phyloP scores from a whole-genome alignment of 2,888 invertebrate species.

The Plebejus melissa region DNA sequence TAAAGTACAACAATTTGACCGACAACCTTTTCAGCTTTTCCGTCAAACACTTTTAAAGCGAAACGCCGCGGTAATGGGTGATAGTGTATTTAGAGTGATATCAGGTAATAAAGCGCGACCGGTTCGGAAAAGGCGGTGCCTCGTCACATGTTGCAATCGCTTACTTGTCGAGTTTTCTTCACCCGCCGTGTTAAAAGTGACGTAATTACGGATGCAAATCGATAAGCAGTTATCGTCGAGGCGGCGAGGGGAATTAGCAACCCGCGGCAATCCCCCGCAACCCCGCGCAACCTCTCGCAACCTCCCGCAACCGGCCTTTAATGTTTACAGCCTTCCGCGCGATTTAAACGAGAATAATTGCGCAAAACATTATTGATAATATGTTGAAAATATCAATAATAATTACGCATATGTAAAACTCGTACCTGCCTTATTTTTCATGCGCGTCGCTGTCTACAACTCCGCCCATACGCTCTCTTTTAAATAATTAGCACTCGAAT shows the following conservation, averaged over 20 bases:
- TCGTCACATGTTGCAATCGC: constrained; percentile 61
- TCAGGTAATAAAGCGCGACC: constrained; percentile 58
- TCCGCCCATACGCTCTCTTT: constrained; percentile 20
- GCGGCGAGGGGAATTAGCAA: constrained; percentile 71
- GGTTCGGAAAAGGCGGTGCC: constrained; percentile 68
- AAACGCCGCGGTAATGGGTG: constrained; percentile 36
- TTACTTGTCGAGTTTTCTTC: constrained; percentile 77
- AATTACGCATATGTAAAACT: constrained; percentile 12
- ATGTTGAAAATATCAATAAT: constrained; percentile 15
- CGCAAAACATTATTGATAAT: constrained; percentile 39
- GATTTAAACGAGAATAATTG: constrained; percentile 67
- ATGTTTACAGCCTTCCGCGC: constrained; percentile 67
- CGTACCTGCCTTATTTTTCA: constrained; percentile 7
- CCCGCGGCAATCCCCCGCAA: constrained; percentile 45
- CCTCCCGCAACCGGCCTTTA: constrained; percentile 52
- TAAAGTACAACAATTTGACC: background rate
- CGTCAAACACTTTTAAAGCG: constrained; percentile 22
- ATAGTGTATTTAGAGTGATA: constrained; percentile 13
- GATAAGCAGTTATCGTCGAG: constrained; percentile 74
- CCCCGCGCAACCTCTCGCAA: background rate
- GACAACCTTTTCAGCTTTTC: constrained; percentile 3
- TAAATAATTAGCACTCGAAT: constrained; percentile 18
- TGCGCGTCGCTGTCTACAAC: constrained; percentile 12
- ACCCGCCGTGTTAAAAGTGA: constrained; percentile 73
- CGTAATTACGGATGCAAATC: constrained; percentile 78